phyloP scores from a whole-genome alignment of 2,113 vertebrate species.

The Mugil cephalus region DNA sequence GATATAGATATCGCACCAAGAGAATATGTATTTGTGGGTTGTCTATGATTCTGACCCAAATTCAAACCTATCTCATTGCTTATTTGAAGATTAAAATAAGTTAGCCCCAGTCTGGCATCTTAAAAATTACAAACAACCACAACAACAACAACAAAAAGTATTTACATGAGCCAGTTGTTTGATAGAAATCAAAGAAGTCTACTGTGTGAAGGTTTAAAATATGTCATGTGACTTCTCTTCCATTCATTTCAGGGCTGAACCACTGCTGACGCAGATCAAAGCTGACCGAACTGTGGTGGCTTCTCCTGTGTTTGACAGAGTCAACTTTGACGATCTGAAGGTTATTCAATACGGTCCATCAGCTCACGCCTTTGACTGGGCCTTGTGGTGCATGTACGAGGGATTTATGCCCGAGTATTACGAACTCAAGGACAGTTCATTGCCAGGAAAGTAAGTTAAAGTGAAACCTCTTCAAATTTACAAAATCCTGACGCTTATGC shows the following conservation, averaged over 20 bases:
- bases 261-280: constrained; percentile 79
- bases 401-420: constrained; percentile 75
- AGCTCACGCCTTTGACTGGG: constrained; percentile 81
- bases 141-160: no score
- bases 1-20: no score
- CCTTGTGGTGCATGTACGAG: constrained; percentile 82
- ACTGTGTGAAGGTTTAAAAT: no score
- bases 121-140: no score
- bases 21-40: no score
- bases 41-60: no score
- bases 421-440: constrained; percentile 61
- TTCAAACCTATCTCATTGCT: no score
- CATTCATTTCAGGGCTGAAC: constrained; percentile 73
- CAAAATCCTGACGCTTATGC: no score
- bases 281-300: constrained; percentile 74
- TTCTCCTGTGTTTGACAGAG: constrained; percentile 80
- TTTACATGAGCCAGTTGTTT: no score
- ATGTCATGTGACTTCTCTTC: background rate
- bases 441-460: constrained; percentile 80
- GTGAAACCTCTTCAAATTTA: background rate
- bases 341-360: constrained; percentile 21
- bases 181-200: no score
- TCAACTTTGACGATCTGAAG: constrained; percentile 72
- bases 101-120: no score
- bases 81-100: no score